Base-by-base conservation (phyloP, 2,888 invertebrate genomes). In the Calameuta pallipes region DNA sequence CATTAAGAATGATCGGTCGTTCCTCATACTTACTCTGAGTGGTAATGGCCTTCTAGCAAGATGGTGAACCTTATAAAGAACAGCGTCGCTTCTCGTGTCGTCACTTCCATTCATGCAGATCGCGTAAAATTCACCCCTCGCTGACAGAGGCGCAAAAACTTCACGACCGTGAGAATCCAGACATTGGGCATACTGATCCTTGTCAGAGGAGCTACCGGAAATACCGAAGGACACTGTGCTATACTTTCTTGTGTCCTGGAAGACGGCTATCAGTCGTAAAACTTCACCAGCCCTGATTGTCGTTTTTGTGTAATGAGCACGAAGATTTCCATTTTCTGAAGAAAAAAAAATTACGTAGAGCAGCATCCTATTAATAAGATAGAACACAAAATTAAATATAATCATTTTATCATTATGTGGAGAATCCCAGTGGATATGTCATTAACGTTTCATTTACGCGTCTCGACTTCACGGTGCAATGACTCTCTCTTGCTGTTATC, bases 81-180 rank as follows among this genome's bases (percentile, higher is more conserved):
- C 89, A 78, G 92, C 90, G 69, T 92, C 92, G 82, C 89, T 90
- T 80, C 90, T 90, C n/a, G 89, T 89, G 73, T 90, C 89, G 75
- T 88, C 85, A 78, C 91, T 91, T 56, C 92, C 92, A 80, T 92
- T 92, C 79, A 93, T 92, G 79, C 89, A 90, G 74, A 89, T 87
- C 23, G 93, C 93, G 83, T 93, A 93, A 87, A 93, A 93, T 82
- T 93, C 92, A 56, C 93, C 93, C 37, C 92, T 89, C 56, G 93
- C 92, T 41, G 92, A 91, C 80, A 93, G 88, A 12, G 93, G 92
- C 30, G 93, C 91, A 84, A 93, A 93, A 37, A 93, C 90, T 75
- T 92, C 92, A 73, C 89, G 89, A 68, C 91, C 91, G 69, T 91
- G 89, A 4, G 89, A 87, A 82, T 92, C 92, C 76, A 93, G 89